Base-by-base conservation (phyloP, 2,888 invertebrate species). In the Pyrochroa serraticornis region DNA sequence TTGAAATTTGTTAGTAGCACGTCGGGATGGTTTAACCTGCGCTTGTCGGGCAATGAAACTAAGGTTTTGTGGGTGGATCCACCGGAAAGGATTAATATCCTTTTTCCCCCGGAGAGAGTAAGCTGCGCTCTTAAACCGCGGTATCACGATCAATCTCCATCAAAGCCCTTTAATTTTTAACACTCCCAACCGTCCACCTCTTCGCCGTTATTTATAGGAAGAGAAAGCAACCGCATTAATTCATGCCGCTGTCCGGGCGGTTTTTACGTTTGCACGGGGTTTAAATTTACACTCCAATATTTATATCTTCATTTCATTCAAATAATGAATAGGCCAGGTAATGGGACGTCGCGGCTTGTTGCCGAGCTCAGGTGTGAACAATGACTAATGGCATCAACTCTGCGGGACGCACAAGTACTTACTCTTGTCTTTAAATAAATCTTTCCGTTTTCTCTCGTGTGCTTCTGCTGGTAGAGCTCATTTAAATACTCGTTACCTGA, bases 331-430 rank as follows among this genome's bases (percentile, higher is more conserved):
- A 63, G 60, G 58, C 53, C 62, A 55, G 48, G 63, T 62, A 63
- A 63, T 61, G 60, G 62, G 57, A 58, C 61, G 62, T 59, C 62
- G 57, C 62, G 60, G 63, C 58, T 53, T 65, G 61, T 53, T 60
- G 62, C 51, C 50, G 56, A 56, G 54, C 55, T 65, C 69, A 67
- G 69, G 69, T 67, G 69, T 66, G 67, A 69, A 69, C 66, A 64
- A 65, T 67, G 65, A 69, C 64, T 66, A 66, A 69, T 67, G 67
- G 58, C 55, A 33, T 46, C 60, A 60, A 56, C 65, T 65, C 69
- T 44, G 63, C 64, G 61, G 67, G 69, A 68, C 65, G 64, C 62
- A 61, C 61, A 55, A 56, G 67, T 62, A 68, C 66, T 62, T 65
- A 65, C 62, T 67, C 63, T 66, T 65, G 64, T 66, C 63, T 61